Conservation (phyloP, 2,888 invertebrate genomes). For the Oasisia sp. region DNA sequence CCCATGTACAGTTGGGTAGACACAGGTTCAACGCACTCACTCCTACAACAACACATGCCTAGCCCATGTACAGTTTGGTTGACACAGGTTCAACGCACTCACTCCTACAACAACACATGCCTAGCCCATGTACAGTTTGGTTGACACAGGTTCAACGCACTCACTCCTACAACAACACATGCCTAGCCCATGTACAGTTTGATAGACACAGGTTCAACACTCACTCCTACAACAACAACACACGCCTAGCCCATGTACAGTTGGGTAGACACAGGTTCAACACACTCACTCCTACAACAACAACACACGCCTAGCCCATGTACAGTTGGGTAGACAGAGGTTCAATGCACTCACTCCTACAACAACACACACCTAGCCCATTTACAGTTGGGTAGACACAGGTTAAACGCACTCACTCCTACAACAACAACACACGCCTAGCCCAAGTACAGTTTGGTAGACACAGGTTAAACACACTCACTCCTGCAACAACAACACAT, state of each 20-base stretch:
- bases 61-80: slow-evolving; percentile 90
- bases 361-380: no score
- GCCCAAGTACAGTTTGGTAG: slow-evolving; percentile 91
- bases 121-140: slow-evolving; percentile 89
- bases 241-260: slow-evolving; percentile 92
- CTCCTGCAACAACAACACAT: no score
- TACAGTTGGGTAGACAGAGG: slow-evolving; percentile 87
- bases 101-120: slow-evolving; percentile 90
- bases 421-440: no score
- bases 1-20: slow-evolving; percentile 90
- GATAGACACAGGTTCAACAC: slow-evolving; percentile 87
- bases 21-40: slow-evolving; percentile 92
- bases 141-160: slow-evolving; percentile 88
- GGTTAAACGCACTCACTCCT: slow-evolving; percentile 89
- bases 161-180: slow-evolving; percentile 91
- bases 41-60: slow-evolving; percentile 84
- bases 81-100: slow-evolving; percentile 88
- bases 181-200: slow-evolving; percentile 90
- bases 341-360: slow-evolving; percentile 92
- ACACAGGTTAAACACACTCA: slow-evolving; percentile 90
- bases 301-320: slow-evolving; percentile 92
- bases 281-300: slow-evolving; percentile 90
- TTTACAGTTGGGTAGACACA: slow-evolving; percentile 89
- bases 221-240: no score
- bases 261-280: slow-evolving; percentile 88